Evolutionary conservation across 2,888 invertebrate species (phyloP).

Genomic region (Sepioteuthis lessoniana): DNA sequence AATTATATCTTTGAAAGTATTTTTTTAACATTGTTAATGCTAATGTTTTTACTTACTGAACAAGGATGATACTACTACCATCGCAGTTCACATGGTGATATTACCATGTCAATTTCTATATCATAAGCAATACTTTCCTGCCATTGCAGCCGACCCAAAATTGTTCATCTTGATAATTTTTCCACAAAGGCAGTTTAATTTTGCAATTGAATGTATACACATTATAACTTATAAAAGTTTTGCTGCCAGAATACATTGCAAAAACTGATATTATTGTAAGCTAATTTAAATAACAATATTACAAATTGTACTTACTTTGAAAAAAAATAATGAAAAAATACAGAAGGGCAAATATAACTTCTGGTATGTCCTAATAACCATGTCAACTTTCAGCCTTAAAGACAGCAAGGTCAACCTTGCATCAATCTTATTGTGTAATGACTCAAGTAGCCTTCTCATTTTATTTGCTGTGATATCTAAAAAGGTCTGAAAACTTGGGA

Average conservation of each 20-base stretch:
- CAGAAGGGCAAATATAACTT: not conserved
- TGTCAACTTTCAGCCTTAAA: not conserved
- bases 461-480: not conserved
- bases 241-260: not conserved
- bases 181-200: not conserved
- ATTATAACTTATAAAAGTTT: not conserved
- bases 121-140: slow-evolving; percentile 2
- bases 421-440: not conserved
- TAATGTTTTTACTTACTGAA: not conserved
- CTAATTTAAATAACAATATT: not conserved
- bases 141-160: slow-evolving; percentile 33
- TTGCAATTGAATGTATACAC: too few species aligned
- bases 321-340: not conserved
- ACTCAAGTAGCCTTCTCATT: not conserved
- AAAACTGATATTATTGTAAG: not conserved
- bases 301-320: not conserved
- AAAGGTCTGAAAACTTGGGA: not conserved
- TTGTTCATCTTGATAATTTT: not conserved
- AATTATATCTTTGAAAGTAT: too few species aligned
- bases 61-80: not conserved
- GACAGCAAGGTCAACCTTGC: not conserved
- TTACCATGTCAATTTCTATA: not conserved
- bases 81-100: not conserved
- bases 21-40: too few species aligned
- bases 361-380: not conserved